phyloP scores from a whole-genome alignment of 2,888 invertebrate genomes.

The Hirtodrosophila alboralis region DNA sequence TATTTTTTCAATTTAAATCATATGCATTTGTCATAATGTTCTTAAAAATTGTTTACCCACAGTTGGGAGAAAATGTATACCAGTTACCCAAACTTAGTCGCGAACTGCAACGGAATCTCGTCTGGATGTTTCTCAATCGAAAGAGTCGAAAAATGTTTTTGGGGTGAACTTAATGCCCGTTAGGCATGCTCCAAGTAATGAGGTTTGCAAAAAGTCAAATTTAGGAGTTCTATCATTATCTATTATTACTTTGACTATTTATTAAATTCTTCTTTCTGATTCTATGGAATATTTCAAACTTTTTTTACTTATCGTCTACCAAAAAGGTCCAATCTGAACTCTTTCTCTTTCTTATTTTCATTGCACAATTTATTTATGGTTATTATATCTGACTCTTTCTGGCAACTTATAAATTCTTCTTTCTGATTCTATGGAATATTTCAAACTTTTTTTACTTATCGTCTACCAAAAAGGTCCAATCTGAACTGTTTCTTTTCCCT shows the following conservation, averaged over 20 bases:
- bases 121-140: conserved; percentile 71
- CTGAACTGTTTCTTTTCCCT: no score
- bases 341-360: background rate
- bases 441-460: no score
- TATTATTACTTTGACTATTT: conserved; percentile 4
- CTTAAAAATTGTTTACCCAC: conserved; percentile 20
- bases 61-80: conserved; percentile 43
- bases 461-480: no score
- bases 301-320: background rate
- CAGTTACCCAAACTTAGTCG: conserved; percentile 44
- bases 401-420: background rate
- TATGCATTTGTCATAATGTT: background rate
- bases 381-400: conserved; percentile 8
- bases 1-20: no score
- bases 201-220: conserved; percentile 60
- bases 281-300: background rate
- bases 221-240: background rate
- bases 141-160: conserved; percentile 84
- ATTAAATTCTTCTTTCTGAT: background rate
- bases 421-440: no score
- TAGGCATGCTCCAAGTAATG: conserved; percentile 50
- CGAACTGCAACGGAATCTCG: conserved; percentile 18
- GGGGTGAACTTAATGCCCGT: conserved; percentile 84
- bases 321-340: background rate
- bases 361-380: background rate